Percentiles rank a stretch among this genome's conserved stretches.
Evolutionary conservation across 2,797 vertebrate genomes (phyloP).

Genomic region (Synaphobranchus kaupii): DNA sequence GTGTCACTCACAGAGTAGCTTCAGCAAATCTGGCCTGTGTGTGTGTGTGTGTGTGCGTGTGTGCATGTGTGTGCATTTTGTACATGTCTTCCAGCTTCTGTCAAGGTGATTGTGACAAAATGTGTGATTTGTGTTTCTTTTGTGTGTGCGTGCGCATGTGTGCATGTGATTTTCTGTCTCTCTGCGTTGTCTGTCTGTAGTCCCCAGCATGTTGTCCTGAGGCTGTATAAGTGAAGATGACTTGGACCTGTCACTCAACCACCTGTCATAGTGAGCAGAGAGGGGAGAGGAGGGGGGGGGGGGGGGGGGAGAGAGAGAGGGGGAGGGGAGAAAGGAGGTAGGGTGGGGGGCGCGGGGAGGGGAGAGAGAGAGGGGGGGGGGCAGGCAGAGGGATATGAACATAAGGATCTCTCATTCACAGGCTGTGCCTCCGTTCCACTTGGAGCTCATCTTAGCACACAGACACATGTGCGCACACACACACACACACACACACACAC

Average conservation of each 20-base stretch:
- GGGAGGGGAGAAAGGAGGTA: neutral
- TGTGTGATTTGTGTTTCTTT: neutral
- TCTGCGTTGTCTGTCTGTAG: neutral
- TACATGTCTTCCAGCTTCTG: neutral
- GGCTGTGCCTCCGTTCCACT: neutral
- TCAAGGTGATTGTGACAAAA: neutral
- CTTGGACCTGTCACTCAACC: neutral
- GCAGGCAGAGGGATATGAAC: neutral
- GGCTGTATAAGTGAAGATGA: neutral
- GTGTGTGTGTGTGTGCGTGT: neutral
- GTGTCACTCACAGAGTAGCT: neutral
- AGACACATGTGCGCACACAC: neutral
- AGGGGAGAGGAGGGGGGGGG: neutral
- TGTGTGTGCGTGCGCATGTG: slow-evolving; percentile 1
- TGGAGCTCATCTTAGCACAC: too few species aligned
- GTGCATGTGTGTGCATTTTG: neutral
- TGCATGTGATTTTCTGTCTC: neutral
- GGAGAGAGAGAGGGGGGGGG: neutral
- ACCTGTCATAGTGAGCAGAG: slow-evolving; percentile 1
- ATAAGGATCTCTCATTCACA: neutral
- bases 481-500: neutral
- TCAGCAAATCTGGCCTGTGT: neutral
- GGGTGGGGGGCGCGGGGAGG: neutral
- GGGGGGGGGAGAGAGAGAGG: neutral
- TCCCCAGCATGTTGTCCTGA: neutral